phyloP scores from a whole-genome alignment of 2,888 invertebrate genomes.

The Synanthedon vespiformis region DNA sequence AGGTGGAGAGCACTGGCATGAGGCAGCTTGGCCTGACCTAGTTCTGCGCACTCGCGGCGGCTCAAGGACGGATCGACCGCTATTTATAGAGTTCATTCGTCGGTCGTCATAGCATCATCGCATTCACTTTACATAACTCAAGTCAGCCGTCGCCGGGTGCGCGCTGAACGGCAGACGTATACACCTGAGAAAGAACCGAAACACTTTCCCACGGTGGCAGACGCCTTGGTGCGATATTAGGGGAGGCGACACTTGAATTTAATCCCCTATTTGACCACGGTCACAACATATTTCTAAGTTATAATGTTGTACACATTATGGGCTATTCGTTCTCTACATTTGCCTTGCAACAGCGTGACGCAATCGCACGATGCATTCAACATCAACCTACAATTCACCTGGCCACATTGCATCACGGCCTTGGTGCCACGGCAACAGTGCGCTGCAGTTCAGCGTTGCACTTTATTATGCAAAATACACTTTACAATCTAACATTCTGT shows the following conservation, averaged over 20 bases:
- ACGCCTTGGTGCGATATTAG: too few relatives aligned
- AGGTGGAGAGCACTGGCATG: constrained; percentile 32
- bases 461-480: constrained; percentile 1
- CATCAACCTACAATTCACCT: constrained; percentile 39
- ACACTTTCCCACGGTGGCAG: constrained; percentile 41
- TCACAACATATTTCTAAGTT: background rate
- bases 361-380: constrained; percentile 46
- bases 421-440: constrained; percentile 55
- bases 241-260: background rate
- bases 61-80: constrained; percentile 68
- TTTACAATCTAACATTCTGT: background rate
- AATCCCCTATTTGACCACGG: background rate
- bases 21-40: constrained; percentile 57
- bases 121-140: constrained; percentile 61
- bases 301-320: background rate
- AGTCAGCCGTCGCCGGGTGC: constrained; percentile 43
- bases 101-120: constrained; percentile 46
- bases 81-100: constrained; percentile 65
- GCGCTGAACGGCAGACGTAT: constrained; percentile 10
- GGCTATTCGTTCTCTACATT: background rate
- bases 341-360: constrained; percentile 18
- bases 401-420: constrained; percentile 58
- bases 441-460: constrained; percentile 38
- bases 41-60: constrained; percentile 53
- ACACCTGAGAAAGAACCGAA: constrained; percentile 1